Percentiles rank a stretch among this genome's conserved stretches.
These are phyloP conservation scores for Tenebrosternarchus preto DNA, from an alignment of 2,113 vertebrate species.

Conservation along the genomic window DNA sequence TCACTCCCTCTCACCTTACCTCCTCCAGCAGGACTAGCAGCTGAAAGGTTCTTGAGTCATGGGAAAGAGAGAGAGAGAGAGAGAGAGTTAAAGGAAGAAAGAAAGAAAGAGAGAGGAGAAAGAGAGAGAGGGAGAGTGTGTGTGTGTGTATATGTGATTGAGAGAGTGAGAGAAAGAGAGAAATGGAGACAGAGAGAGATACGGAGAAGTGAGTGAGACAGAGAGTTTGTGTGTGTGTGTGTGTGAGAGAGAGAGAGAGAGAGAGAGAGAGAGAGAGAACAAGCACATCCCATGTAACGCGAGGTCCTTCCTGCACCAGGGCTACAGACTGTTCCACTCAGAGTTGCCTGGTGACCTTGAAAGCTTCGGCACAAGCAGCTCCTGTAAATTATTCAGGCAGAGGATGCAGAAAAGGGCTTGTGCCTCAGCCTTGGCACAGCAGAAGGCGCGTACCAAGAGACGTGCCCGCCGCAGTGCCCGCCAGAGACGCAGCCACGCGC, in stretches of 20 bases:
- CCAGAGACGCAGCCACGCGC: no score
- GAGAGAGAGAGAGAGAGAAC: neutral
- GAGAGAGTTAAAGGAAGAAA: neutral
- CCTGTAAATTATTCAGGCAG: constrained; percentile 60
- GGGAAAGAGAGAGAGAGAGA: constrained; percentile 13
- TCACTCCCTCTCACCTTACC: constrained; percentile 8
- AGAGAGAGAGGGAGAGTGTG: no score
- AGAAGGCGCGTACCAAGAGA: no score
- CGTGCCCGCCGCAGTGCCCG: no score
- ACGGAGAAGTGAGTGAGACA: neutral
- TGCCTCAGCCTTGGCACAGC: constrained; percentile 25
- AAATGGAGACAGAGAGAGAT: neutral
- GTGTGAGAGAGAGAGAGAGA: no score
- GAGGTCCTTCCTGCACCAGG: constrained; percentile 32
- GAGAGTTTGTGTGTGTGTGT: neutral
- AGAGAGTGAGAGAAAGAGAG: no score
- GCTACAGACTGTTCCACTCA: constrained; percentile 27
- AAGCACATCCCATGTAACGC: neutral
- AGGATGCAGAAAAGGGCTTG: constrained; percentile 39
- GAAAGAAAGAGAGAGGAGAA: neutral
- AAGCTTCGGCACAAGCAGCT: constrained; percentile 50
- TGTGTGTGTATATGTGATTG: no score
- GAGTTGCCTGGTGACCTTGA: constrained; percentile 53
- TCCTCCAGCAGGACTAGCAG: constrained; percentile 27
- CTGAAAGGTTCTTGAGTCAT: constrained; percentile 47